These are phyloP conservation scores for Oryctes rhinoceros DNA, from an alignment of 1,140 invertebrate genomes.

Conservation along the genomic window DNA sequence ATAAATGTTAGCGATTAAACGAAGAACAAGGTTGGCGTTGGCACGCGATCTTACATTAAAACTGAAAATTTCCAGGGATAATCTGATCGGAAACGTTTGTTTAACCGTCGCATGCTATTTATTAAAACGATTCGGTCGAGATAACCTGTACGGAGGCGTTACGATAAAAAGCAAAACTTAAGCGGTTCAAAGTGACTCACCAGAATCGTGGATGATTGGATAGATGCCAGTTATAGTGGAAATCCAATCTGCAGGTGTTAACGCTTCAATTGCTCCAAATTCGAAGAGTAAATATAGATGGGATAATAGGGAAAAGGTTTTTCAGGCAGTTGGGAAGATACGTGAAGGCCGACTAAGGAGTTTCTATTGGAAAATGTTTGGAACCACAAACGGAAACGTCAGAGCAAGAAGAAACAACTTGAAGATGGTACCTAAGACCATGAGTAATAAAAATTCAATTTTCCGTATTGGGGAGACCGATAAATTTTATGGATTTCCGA, in stretches of 20 bases:
- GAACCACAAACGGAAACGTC: not conserved
- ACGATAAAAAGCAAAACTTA: no score
- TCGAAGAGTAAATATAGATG: not conserved
- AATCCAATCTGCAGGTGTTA: not conserved
- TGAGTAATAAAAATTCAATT: not conserved
- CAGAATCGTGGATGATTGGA: not conserved
- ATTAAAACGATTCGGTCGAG: not conserved
- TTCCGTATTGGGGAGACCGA: conserved; percentile 12
- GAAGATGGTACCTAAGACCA: not conserved
- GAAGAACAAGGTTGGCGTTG: conserved; percentile 26
- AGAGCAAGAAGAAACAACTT: not conserved
- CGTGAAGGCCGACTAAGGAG: not conserved
- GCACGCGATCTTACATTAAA: conserved; percentile 15
- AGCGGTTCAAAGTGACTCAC: no score
- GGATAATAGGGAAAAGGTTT: not conserved
- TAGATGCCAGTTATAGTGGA: not conserved
- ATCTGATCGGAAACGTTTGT: conserved; percentile 21
- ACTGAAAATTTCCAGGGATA: conserved; percentile 8
- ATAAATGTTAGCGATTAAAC: conserved; percentile 13
- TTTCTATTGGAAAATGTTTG: conserved; percentile 28
- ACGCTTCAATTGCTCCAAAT: not conserved
- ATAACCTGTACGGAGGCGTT: not conserved
- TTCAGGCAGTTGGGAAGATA: not conserved
- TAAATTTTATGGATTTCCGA: conserved; percentile 16
- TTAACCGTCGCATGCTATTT: not conserved